phyloP scores from a whole-genome alignment of 2,888 invertebrate species.

The Pyrrhosoma nymphula region DNA sequence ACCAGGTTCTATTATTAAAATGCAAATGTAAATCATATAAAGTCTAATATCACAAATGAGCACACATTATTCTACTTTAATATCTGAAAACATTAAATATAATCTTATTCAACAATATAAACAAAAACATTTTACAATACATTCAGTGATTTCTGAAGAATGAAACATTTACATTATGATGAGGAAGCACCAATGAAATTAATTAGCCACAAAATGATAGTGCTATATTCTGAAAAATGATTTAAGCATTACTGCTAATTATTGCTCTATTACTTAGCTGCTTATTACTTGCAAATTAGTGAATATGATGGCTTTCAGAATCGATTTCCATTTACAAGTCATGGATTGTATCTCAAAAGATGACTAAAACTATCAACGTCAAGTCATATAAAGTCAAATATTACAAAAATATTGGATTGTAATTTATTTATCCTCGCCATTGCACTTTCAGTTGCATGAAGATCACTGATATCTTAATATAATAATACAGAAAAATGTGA shows the following conservation, averaged over 20 bases:
- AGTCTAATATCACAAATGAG: slow-evolving; percentile 16
- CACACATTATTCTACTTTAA: background rate
- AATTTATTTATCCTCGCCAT: slow-evolving; percentile 12
- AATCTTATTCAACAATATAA: slow-evolving; percentile 23
- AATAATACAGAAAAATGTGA: slow-evolving; percentile 10
- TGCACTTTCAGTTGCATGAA: slow-evolving; percentile 23
- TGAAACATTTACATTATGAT: background rate
- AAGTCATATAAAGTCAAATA: slow-evolving; percentile 55
- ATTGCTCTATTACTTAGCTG: slow-evolving; percentile 59
- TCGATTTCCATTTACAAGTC: slow-evolving; percentile 22
- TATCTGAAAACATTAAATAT: slow-evolving; percentile 8
- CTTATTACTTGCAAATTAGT: slow-evolving; percentile 38
- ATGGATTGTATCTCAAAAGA: background rate
- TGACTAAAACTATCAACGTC: slow-evolving; percentile 44
- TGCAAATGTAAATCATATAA: background rate
- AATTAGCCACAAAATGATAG: background rate
- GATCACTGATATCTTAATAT: slow-evolving; percentile 7
- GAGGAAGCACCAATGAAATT: slow-evolving; percentile 8
- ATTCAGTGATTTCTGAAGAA: background rate
- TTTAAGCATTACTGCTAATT: slow-evolving; percentile 36
- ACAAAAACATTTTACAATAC: background rate
- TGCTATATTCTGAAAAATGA: background rate
- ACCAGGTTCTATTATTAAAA: background rate
- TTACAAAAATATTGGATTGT: slow-evolving; percentile 55
- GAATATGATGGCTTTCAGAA: slow-evolving; percentile 44